Base-by-base conservation (phyloP, 2,113 vertebrate species). In the Alethe castanea region DNA sequence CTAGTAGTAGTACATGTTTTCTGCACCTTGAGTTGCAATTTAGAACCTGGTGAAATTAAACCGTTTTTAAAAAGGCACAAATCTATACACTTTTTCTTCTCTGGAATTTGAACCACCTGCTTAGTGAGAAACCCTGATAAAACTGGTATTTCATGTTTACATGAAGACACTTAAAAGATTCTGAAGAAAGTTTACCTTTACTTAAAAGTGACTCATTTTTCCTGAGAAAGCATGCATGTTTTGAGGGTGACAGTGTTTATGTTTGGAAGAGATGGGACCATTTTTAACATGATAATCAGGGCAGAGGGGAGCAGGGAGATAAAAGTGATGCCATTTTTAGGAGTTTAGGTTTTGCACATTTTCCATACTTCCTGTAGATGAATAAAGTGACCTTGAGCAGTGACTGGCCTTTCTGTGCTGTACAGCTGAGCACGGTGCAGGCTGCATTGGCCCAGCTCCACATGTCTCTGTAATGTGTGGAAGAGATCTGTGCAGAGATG, bases 131-230 rank as follows among this genome's bases (percentile, higher is more conserved):
- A 66, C 31, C 28, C 19, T 81, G 77, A 70, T 88, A 86, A 92
- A 92, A 52, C 13, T 66, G 42, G 35, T 73, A 73, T 29, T 77
- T 45, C 50, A 59, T n/a, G 11, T 90, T 80, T 92, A 33, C 47
- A 26, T 83, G 56, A 84, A 93, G 80, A 78, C 47, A 77, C 83
- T 77, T 83, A 42, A 66, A 77, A 86, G 38, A 81, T 90, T 93
- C 59, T 73, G 64, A 77, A 83, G 24, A 53, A 88, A 81, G 71
- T 92, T 92, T 85, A 67, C 61, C n/a, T 90, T 85, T 85, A 22
- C 67, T 86, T 56, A 70, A 52, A 92, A 90, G n/a, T 82, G 81
- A 90, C 50, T 95, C 59, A 79, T 80, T 92, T 93, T 93, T 86
- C 61, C 50, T 66, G 59, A 59, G 83, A 83, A 95, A 88, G 40